phyloP scores from a whole-genome alignment of 64 coral and sea anemone genomes.

The Porites australiensis region DNA sequence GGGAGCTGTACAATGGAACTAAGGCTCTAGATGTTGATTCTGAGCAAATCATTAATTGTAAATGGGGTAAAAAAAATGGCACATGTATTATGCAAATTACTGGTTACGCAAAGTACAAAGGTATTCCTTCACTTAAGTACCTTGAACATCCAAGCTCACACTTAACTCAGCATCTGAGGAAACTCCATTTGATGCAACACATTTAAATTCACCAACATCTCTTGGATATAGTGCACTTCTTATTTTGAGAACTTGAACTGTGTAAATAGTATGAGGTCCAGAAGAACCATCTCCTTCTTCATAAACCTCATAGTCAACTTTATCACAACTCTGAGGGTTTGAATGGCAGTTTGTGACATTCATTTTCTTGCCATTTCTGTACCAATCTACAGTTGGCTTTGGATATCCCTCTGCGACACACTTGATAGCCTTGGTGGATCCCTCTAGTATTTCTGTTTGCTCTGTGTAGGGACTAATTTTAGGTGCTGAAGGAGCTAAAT shows the following conservation, averaged over 20 bases:
- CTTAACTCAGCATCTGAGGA: neutral
- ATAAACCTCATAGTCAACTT: constrained; percentile 30
- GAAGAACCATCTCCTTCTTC: neutral
- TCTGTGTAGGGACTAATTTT: neutral
- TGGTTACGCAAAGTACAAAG: too few relatives aligned
- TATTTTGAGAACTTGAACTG: constrained; percentile 3
- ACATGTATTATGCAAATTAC: too few relatives aligned
- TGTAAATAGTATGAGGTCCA: neutral
- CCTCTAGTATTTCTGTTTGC: neutral
- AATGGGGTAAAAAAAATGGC: too few relatives aligned
- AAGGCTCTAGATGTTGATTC: too few relatives aligned
- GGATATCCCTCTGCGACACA: constrained; percentile 13
- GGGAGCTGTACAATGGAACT: too few relatives aligned
- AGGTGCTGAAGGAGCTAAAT: constrained; percentile 1
- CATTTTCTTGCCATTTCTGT: constrained; percentile 32
- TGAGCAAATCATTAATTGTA: too few relatives aligned
- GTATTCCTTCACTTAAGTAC: neutral
- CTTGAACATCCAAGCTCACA: constrained; percentile 32
- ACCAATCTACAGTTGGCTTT: constrained; percentile 24
- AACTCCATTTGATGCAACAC: constrained; percentile 38
- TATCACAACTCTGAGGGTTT: neutral
- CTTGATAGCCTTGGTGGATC: neutral
- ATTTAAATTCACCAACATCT: constrained; percentile 50
- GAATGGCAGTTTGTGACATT: neutral
- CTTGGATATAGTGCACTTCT: constrained; percentile 11